Evolutionary conservation across 2,888 invertebrate species (phyloP), one percentile per base, ranked within the genome.

Genomic region (Yponomeuta evonymella): DNA sequence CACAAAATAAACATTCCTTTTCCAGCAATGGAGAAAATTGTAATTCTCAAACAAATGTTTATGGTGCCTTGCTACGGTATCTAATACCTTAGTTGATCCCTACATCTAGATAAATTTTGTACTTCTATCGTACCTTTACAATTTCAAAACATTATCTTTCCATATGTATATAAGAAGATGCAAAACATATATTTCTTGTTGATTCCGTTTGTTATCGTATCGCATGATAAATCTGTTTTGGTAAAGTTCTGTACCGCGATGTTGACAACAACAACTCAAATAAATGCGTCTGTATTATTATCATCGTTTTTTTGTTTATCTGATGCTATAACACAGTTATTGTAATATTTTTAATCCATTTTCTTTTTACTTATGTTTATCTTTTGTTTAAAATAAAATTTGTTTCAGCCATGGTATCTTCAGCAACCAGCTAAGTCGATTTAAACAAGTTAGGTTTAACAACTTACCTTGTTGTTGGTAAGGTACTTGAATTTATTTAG

Each of bases 1-100:
- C 72, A 73, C 72, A 70, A 73, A 73, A 70, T 74, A 72, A 71
- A 66, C 65, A 67, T 43, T 43, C 71, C 72, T 65, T 58, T 58
- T 58, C 51, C 5, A 15, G 15, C 51, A 58, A 58, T 15, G 15
- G 51, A 58, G 12, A 58, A 58, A 51, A 51, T 51, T 10, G 2
- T 51, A 51, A 12, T 51, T 10, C 51, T 51, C 51, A 51, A 12
- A 12, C 2, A 12, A 51, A 51, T 51, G 51, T 12, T 51, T 12
- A 5, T 10, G 12, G 11, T 51, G 12, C 15, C 5, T 15, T 12
- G 15, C 12, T 58, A 4, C n/a, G n/a, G n/a, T n/a, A n/a, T n/a
- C n/a, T n/a, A n/a, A n/a, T n/a, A n/a, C 1, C 23, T 23, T 23
- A 23, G 23, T 33, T 2, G 33, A 33, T 33, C 2, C 33, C 33